Conservation (phyloP, 1,140 invertebrate genomes). For the Drosophila bocki region DNA sequence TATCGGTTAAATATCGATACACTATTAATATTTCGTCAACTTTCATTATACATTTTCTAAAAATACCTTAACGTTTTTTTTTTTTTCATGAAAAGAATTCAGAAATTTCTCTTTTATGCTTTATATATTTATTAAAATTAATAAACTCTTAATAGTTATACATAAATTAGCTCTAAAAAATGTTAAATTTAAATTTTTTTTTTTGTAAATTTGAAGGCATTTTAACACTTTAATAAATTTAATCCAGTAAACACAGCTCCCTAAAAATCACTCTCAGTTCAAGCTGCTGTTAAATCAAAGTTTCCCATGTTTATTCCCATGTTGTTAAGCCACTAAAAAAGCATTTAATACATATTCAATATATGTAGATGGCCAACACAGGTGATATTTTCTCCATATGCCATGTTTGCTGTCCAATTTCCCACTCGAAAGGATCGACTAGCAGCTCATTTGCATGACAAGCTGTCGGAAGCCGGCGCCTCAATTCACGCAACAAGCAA, state of each 20-base stretch:
- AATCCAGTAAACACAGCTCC: too few species aligned
- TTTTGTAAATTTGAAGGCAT: neutral
- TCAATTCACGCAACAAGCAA: constrained; percentile 68
- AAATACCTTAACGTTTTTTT: too few species aligned
- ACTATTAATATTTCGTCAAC: too few species aligned
- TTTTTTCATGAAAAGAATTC: too few species aligned
- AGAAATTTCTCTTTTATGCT: too few species aligned
- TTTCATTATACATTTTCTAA: too few species aligned
- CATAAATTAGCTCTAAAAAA: too few species aligned
- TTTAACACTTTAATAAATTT: neutral
- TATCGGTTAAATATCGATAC: too few species aligned
- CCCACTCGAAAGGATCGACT: constrained; percentile 45
- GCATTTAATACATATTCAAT: neutral
- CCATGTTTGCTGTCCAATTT: constrained; percentile 42
- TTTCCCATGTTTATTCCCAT: neutral
- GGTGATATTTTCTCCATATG: constrained; percentile 21
- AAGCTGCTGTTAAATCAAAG: neutral
- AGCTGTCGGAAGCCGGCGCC: constrained; percentile 68
- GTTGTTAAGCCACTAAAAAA: neutral
- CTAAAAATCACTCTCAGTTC: neutral
- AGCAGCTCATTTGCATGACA: constrained; percentile 71
- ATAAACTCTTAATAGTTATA: too few species aligned
- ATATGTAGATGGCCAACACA: constrained; percentile 2
- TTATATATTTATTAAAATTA: too few species aligned
- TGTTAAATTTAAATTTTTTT: too few species aligned